Conservation (phyloP, 2,113 vertebrate genomes). For the Aegypius monachus region DNA sequence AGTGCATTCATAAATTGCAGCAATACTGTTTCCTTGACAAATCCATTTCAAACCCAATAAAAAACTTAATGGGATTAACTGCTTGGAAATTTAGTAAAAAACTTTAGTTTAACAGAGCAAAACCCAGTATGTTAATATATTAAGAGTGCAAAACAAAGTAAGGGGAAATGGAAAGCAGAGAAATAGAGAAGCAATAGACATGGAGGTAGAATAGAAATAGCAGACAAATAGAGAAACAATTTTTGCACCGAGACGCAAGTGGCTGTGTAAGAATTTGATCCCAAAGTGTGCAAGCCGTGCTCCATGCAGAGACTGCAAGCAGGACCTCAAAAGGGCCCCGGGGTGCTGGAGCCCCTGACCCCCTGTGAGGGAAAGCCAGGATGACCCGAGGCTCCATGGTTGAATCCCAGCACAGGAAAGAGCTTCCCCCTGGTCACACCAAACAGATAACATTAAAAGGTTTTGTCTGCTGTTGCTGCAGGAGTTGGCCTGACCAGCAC, state of each 20-base stretch:
- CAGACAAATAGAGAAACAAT: background rate
- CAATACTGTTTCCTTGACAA: conserved; percentile 14
- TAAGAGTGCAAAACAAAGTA: background rate
- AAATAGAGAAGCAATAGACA: background rate
- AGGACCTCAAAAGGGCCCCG: background rate
- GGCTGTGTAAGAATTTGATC: background rate
- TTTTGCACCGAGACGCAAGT: background rate
- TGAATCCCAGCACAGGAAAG: background rate
- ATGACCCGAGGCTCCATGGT: accelerated
- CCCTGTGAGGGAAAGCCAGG: accelerated
- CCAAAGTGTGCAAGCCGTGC: background rate
- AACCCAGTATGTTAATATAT: background rate
- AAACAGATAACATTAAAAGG: background rate
- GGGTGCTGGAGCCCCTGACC: background rate
- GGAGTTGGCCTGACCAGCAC: background rate
- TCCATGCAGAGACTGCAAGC: background rate
- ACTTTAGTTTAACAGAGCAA: background rate
- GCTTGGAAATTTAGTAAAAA: background rate
- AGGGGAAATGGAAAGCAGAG: background rate
- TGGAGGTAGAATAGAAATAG: background rate
- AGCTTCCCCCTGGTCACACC: background rate
- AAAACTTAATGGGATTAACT: conserved; percentile 20
- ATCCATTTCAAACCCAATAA: conserved; percentile 31
- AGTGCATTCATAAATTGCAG: conserved; percentile 5
- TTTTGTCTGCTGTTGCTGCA: background rate